These are phyloP conservation scores for Cyrtonyx montezumae DNA, from an alignment of 2,113 vertebrate species.

Conservation along the genomic window DNA sequence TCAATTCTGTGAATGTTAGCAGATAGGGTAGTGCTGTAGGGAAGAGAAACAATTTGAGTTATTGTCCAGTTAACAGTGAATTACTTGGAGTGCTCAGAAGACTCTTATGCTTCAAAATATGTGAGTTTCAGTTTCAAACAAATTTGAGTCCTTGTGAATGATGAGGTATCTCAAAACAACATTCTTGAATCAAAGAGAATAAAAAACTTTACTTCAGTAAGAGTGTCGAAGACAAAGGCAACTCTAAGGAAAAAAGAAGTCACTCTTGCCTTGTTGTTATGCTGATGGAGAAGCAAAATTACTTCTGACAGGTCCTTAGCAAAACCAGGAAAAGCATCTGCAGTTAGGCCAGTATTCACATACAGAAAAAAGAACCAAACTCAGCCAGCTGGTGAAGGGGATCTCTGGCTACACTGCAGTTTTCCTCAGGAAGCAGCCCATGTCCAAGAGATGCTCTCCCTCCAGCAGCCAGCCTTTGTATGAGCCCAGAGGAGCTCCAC, in stretches of 20 bases:
- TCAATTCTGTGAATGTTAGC: neutral
- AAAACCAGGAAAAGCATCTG: too few relatives aligned
- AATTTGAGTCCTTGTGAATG: neutral
- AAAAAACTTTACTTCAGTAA: neutral
- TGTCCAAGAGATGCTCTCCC: too few relatives aligned
- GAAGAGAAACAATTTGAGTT: neutral
- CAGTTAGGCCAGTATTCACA: too few relatives aligned
- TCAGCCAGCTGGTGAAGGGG: too few relatives aligned
- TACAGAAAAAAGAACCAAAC: too few relatives aligned
- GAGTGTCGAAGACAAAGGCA: neutral
- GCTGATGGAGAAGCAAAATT: too few relatives aligned
- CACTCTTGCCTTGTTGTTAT: neutral
- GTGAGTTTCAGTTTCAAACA: neutral
- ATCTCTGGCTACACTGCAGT: too few relatives aligned
- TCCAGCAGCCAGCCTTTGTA: too few relatives aligned
- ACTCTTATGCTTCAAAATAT: neutral
- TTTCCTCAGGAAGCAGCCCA: too few relatives aligned
- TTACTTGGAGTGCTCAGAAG: neutral
- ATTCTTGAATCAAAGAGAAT: neutral
- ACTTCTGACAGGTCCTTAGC: too few relatives aligned
- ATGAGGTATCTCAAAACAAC: neutral
- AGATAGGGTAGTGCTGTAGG: constrained; percentile 46
- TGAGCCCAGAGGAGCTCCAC: too few relatives aligned
- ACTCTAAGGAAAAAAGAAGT: neutral
- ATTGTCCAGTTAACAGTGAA: neutral